A percentile compares a stretch with the other conserved stretches of the same genome.
phyloP scores from a whole-genome alignment of 2,888 invertebrate species.

The Actias luna region DNA sequence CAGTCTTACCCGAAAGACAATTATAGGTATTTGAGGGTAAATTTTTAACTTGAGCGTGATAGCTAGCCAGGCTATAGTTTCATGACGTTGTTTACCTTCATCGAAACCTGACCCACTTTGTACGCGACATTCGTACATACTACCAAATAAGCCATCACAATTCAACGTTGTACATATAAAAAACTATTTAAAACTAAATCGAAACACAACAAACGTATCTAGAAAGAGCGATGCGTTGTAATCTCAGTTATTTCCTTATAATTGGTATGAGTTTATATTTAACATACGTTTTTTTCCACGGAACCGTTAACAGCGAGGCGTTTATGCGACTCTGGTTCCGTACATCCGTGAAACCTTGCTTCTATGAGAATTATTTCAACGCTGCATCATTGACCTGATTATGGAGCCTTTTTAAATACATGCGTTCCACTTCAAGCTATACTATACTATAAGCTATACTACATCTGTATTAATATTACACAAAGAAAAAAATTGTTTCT shows the following conservation, averaged over 20 bases:
- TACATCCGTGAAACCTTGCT: slow-evolving; percentile 7
- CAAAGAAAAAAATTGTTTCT: not conserved
- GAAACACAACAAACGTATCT: not conserved
- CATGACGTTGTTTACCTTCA: no score
- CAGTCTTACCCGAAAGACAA: no score
- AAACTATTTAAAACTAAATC: not conserved
- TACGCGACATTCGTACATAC: no score
- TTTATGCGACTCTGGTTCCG: not conserved
- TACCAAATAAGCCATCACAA: no score
- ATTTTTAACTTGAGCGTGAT: no score
- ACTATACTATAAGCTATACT: not conserved
- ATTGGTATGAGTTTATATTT: not conserved
- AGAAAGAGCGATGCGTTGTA: not conserved
- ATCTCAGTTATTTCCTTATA: not conserved
- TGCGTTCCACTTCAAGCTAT: not conserved
- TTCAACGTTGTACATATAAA: no score
- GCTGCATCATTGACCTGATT: slow-evolving; percentile 17
- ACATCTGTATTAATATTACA: not conserved
- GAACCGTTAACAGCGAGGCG: not conserved
- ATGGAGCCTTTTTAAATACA: not conserved
- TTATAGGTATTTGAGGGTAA: no score
- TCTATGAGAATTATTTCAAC: slow-evolving; percentile 11
- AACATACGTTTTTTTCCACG: not conserved
- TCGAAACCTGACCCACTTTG: no score
- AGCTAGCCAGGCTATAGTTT: no score